A percentile compares a stretch with the other conserved stretches of the same genome.
Conservation (phyloP, 2,888 invertebrate genomes). For the Zhuqinia jingwanae region DNA sequence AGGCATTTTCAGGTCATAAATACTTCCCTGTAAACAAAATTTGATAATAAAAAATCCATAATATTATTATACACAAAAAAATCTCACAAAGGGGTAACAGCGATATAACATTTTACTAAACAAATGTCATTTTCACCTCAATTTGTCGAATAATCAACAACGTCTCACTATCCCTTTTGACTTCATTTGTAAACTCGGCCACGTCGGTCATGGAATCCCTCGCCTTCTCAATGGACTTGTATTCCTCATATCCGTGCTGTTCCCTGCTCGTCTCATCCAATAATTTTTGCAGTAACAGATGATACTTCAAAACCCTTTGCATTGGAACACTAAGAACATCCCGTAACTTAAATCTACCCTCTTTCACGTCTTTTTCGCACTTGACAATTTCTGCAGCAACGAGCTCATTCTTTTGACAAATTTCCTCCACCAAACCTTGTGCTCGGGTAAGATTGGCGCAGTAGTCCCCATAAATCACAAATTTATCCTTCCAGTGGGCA, state of each 20-base stretch:
- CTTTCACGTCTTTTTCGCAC: constrained; percentile 96
- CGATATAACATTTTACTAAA: too few species aligned
- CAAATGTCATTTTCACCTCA: constrained; percentile 85
- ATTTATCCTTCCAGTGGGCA: constrained; percentile 93
- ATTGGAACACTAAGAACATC: constrained; percentile 98
- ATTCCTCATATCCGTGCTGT: constrained; percentile 78
- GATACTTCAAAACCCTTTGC: constrained; percentile 99
- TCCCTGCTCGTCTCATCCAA: constrained; percentile 89
- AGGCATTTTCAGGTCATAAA: constrained; percentile 90
- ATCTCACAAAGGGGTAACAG: background rate
- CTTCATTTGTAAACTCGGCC: constrained; percentile 98
- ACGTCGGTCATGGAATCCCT: constrained; percentile 98
- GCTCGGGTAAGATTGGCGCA: constrained; percentile 96
- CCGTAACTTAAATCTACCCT: constrained; percentile 95
- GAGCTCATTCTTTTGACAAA: constrained; percentile 86
- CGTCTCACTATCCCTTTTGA: constrained; percentile 97
- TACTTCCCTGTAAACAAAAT: constrained; percentile 84
- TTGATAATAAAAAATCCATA: too few species aligned
- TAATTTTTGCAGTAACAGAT: constrained; percentile 93
- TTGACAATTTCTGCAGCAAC: constrained; percentile 87
- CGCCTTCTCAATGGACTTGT: constrained; percentile 82
- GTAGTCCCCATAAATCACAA: constrained; percentile 97
- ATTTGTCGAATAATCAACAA: constrained; percentile 94
- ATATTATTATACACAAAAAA: too few species aligned
- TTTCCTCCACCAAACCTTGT: constrained; percentile 91